Evolutionary conservation across 2,113 vertebrate genomes (phyloP).

Genomic region (Procavia capensis): DNA sequence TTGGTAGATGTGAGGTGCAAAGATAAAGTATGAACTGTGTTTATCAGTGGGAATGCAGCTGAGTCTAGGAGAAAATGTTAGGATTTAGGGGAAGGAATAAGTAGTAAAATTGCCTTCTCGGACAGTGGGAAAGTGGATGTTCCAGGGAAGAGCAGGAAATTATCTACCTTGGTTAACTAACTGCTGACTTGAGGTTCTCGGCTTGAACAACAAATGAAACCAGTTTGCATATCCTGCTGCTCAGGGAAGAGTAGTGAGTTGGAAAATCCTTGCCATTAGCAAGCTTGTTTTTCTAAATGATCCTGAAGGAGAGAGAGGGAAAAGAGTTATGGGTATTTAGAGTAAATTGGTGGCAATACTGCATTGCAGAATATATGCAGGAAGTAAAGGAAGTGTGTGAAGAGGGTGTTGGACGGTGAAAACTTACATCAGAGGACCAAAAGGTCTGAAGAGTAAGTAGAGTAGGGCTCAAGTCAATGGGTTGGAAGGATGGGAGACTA

Average conservation of each 20-base stretch:
- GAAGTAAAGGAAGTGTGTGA: not conserved
- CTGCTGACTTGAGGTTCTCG: not conserved
- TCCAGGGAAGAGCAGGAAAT: not conserved
- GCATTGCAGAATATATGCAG: not conserved
- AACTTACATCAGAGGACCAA: not conserved
- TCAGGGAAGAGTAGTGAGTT: not conserved
- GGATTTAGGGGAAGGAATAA: not conserved
- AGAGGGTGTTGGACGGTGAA: not conserved
- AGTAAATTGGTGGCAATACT: not conserved
- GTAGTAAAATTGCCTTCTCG: not conserved
- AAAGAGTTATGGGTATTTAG: not conserved
- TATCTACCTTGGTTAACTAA: not conserved
- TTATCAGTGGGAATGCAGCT: not conserved
- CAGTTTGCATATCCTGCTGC: not conserved
- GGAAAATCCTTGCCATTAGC: not conserved
- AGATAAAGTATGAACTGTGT: not conserved
- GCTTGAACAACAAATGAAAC: not conserved
- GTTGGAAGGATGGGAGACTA: not conserved
- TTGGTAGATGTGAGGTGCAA: not conserved
- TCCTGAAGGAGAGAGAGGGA: not conserved
- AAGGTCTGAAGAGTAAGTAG: not conserved
- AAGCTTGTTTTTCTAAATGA: not conserved
- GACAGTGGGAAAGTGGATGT: not conserved
- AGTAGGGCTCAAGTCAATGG: not conserved
- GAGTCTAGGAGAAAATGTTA: not conserved